These are phyloP conservation scores for Trilocha varians DNA, from an alignment of 2,888 invertebrate species.

Conservation along the genomic window DNA sequence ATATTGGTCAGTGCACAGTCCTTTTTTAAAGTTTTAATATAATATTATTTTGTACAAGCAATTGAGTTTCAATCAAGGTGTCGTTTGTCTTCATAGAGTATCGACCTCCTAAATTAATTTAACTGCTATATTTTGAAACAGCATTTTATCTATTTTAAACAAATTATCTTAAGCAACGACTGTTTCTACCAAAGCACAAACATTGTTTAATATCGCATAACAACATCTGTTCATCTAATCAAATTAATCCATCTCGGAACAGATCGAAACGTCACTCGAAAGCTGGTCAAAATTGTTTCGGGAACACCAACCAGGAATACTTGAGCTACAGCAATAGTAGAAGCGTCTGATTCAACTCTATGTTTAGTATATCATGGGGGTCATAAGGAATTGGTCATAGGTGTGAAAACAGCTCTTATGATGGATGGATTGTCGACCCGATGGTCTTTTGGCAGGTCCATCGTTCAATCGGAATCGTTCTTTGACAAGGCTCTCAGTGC, in stretches of 20 bases:
- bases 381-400: slow-evolving; percentile 29
- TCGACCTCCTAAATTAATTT: no score
- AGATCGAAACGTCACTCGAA: slow-evolving; percentile 68
- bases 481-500: slow-evolving; percentile 39
- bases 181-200: slow-evolving; percentile 5
- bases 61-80: no score
- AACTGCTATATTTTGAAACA: no score
- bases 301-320: slow-evolving; percentile 16
- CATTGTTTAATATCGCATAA: slow-evolving; percentile 9
- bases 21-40: no score
- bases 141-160: no score
- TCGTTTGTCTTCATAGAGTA: no score
- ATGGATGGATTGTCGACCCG: slow-evolving; percentile 59
- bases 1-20: no score
- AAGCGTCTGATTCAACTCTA: slow-evolving; percentile 7
- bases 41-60: no score
- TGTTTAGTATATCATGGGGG: slow-evolving; percentile 8
- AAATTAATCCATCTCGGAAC: slow-evolving; percentile 71
- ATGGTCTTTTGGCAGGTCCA: slow-evolving; percentile 61
- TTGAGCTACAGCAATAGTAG: slow-evolving; percentile 25
- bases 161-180: no score
- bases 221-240: slow-evolving; percentile 67
- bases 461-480: slow-evolving; percentile 64
- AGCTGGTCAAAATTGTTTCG: slow-evolving; percentile 66
- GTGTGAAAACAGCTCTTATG: slow-evolving; percentile 46